Conservation (phyloP, 2,797 vertebrate species). For the Enteromius argenteus region DNA sequence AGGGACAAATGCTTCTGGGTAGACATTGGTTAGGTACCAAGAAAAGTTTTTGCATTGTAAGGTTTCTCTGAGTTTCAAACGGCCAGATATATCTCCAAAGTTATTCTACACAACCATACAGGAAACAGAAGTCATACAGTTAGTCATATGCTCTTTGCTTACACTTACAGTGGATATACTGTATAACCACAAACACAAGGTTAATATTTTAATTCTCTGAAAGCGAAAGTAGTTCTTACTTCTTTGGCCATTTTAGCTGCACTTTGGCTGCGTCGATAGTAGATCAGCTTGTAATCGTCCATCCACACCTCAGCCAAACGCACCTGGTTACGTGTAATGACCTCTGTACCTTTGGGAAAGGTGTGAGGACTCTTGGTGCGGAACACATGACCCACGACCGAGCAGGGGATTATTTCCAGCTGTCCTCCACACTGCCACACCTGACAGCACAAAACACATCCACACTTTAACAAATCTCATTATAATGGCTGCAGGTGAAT, state of each 20-base stretch:
- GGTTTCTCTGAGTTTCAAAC: slow-evolving; percentile 85
- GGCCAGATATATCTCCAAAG: slow-evolving; percentile 91
- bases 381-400: slow-evolving; percentile 96
- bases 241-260: slow-evolving; percentile 86
- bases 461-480: not conserved
- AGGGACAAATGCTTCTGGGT: slow-evolving; percentile 94
- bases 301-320: slow-evolving; percentile 98
- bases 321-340: slow-evolving; percentile 93
- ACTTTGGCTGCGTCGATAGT: slow-evolving; percentile 87
- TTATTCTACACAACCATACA: slow-evolving; percentile 75
- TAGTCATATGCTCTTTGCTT: not conserved
- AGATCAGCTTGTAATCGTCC: slow-evolving; percentile 91
- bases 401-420: slow-evolving; percentile 95
- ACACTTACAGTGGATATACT: not conserved
- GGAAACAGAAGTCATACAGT: not conserved
- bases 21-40: slow-evolving; percentile 94
- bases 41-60: slow-evolving; percentile 96
- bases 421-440: slow-evolving; percentile 97
- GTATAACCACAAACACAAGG: not conserved
- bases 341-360: slow-evolving; percentile 92
- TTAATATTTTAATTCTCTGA: not conserved
- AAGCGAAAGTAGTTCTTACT: slow-evolving; percentile 72
- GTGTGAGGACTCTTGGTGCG: slow-evolving; percentile 95
- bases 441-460: slow-evolving; percentile 68
- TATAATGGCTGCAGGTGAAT: not conserved